phyloP scores from a whole-genome alignment of 2,888 invertebrate genomes.

The Cantharis lateralis region DNA sequence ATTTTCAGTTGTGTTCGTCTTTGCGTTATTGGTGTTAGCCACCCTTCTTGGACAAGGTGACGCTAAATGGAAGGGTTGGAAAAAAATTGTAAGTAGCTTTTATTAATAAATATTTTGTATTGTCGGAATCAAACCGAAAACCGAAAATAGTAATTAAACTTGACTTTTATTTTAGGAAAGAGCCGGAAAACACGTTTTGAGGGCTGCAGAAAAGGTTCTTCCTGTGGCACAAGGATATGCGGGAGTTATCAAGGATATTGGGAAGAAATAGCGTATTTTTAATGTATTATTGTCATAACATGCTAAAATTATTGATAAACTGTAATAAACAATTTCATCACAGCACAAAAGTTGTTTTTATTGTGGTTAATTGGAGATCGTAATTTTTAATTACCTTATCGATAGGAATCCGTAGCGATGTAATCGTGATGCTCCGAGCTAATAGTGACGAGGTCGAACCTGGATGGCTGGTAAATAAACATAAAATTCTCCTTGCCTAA shows the following conservation, averaged over 20 bases:
- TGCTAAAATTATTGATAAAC: background rate
- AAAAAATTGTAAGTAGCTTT: slow-evolving; percentile 41
- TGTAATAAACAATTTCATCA: background rate
- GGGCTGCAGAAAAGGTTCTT: slow-evolving; percentile 24
- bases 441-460: slow-evolving; percentile 40
- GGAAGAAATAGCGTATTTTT: background rate
- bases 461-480: slow-evolving; percentile 47
- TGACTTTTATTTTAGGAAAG: slow-evolving; percentile 24
- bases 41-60: slow-evolving; percentile 36
- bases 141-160: background rate
- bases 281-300: background rate
- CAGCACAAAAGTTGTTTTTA: background rate
- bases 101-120: too few species aligned
- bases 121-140: too few species aligned
- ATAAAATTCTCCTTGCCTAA: background rate
- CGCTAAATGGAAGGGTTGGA: slow-evolving; percentile 41
- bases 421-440: slow-evolving; percentile 43
- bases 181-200: slow-evolving; percentile 27
- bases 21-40: slow-evolving; percentile 30
- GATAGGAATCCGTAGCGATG: slow-evolving; percentile 42
- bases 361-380: background rate
- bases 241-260: background rate
- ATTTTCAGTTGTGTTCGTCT: slow-evolving; percentile 31
- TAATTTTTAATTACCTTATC: slow-evolving; percentile 9
- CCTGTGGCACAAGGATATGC: slow-evolving; percentile 29